These are phyloP conservation scores for Chaetophractus vellerosus DNA, from an alignment of 2,797 vertebrate genomes.

Conservation along the genomic window DNA sequence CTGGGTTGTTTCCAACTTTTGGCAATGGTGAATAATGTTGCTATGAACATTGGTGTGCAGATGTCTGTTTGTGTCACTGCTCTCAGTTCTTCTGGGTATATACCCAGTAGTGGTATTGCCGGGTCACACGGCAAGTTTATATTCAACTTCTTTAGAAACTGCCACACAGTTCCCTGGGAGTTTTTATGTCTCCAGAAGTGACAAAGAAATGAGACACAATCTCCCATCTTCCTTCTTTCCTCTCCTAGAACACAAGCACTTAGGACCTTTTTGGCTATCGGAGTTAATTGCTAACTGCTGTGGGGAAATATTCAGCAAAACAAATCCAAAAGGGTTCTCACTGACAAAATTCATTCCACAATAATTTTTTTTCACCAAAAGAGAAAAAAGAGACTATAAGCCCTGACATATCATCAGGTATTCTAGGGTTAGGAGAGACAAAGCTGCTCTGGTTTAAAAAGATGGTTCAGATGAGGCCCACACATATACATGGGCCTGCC, in stretches of 20 bases:
- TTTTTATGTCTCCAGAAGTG: neutral
- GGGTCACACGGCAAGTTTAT: too few species aligned
- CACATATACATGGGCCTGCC: neutral
- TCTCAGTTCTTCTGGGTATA: too few species aligned
- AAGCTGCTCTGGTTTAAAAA: neutral
- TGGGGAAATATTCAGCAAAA: neutral
- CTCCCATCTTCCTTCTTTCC: neutral
- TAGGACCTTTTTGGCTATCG: neutral
- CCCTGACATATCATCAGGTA: neutral
- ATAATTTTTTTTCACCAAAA: neutral
- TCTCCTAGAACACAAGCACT: slow-evolving; percentile 1
- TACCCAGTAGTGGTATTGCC: too few species aligned
- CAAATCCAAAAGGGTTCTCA: neutral
- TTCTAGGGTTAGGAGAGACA: neutral
- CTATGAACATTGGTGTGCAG: too few species aligned
- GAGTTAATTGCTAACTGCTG: neutral
- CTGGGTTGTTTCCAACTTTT: too few species aligned
- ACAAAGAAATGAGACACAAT: neutral
- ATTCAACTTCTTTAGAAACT: too few species aligned
- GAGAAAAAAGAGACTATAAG: neutral
- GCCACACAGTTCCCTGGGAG: neutral
- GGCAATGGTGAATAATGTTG: too few species aligned
- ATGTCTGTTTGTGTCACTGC: too few species aligned
- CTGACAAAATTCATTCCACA: neutral
- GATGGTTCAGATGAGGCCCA: neutral